Percentiles rank a stretch among this genome's conserved stretches.
phyloP scores from a whole-genome alignment of 2,888 invertebrate species.

The Orthosia gothica region DNA sequence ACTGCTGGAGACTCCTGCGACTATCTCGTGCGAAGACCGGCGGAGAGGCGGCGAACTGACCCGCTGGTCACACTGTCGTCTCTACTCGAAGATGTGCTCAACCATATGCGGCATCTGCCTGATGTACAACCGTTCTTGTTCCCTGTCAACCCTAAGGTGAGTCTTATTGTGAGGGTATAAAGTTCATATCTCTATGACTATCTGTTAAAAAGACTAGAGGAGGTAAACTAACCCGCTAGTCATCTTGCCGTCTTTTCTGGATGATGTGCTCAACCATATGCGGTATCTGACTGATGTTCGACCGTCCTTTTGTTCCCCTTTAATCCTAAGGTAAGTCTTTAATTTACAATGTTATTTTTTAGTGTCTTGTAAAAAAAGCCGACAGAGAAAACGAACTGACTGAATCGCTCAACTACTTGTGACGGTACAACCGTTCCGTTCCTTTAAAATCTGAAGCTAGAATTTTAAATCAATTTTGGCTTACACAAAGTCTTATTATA shows the following conservation, averaged over 20 bases:
- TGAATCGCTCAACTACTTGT: no score
- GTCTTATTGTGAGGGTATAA: neutral
- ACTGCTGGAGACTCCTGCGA: slow-evolving; percentile 92
- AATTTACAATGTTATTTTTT: no score
- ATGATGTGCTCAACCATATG: slow-evolving; percentile 96
- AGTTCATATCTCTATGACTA: slow-evolving; percentile 92
- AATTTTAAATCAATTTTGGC: no score
- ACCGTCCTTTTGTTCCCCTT: slow-evolving; percentile 3
- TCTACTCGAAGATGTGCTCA: slow-evolving; percentile 97
- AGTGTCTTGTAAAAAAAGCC: no score
- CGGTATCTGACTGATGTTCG: slow-evolving; percentile 96
- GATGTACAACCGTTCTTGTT: slow-evolving; percentile 98
- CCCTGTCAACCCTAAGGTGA: slow-evolving; percentile 98
- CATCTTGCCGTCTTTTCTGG: slow-evolving; percentile 97
- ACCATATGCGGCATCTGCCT: slow-evolving; percentile 97
- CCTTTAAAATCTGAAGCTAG: no score
- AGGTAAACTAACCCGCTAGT: slow-evolving; percentile 98
- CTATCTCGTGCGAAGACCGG: slow-evolving; percentile 96
- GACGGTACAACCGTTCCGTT: no score
- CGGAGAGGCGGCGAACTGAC: slow-evolving; percentile 98
- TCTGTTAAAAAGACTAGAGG: slow-evolving; percentile 96
- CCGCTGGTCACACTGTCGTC: slow-evolving; percentile 98
- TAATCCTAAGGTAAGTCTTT: no score
- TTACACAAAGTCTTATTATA: no score
- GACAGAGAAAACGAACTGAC: no score